These are phyloP conservation scores for Hexactinellida sp. DNA, from an alignment of 37 sponge, comb jelly and placozoan genomes.

Conservation along the genomic window DNA sequence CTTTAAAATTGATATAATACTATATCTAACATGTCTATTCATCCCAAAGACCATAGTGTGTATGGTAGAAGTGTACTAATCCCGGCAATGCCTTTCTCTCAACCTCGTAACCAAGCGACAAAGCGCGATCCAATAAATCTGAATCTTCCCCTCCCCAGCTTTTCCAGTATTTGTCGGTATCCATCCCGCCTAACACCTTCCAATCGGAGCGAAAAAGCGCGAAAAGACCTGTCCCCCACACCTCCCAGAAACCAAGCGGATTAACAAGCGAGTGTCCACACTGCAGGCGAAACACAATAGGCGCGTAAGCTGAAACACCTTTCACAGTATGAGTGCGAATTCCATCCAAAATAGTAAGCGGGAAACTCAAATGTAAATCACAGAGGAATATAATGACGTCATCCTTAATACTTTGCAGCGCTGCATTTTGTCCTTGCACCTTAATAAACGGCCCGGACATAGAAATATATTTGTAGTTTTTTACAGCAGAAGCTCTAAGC, in stretches of 20 bases:
- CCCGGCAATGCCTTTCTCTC: neutral
- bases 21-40: neutral
- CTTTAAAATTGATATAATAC: no score
- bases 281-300: neutral
- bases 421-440: slow-evolving; percentile 1
- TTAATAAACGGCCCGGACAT: neutral
- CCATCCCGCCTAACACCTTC: neutral
- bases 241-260: neutral
- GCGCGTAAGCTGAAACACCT: neutral
- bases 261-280: neutral
- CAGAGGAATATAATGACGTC: neutral
- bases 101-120: neutral
- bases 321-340: neutral
- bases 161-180: neutral
- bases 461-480: neutral
- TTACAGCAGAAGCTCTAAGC: neutral
- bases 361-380: neutral
- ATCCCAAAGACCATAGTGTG: neutral
- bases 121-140: neutral
- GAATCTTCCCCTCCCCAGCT: slow-evolving; percentile 10
- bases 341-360: neutral
- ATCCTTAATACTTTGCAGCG: neutral
- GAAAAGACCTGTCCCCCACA: neutral
- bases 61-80: neutral
- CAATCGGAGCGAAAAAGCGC: neutral